Evolutionary conservation across 2,888 invertebrate genomes (phyloP).

Genomic region (Andrena haemorrhoa): DNA sequence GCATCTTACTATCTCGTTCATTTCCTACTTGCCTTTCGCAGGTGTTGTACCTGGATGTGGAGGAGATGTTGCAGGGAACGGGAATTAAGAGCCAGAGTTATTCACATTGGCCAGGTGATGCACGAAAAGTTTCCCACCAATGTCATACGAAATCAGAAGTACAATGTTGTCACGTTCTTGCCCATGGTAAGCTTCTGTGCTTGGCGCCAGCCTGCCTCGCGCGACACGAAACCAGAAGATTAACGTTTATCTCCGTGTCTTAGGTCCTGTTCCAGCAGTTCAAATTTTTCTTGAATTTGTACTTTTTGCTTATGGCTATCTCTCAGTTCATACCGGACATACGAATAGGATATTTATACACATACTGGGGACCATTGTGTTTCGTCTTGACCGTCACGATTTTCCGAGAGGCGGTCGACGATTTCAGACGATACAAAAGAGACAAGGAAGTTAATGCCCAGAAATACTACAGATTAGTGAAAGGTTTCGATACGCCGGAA

Average conservation of each 20-base stretch:
- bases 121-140: slow-evolving; percentile 96
- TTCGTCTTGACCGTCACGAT: slow-evolving; percentile 98
- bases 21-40: slow-evolving; percentile 83
- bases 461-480: slow-evolving; percentile 93
- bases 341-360: slow-evolving; percentile 98
- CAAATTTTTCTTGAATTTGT: slow-evolving; percentile 98
- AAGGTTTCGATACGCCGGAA: slow-evolving; percentile 88
- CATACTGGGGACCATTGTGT: slow-evolving; percentile 99
- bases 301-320: slow-evolving; percentile 98
- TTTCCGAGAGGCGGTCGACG: slow-evolving; percentile 98
- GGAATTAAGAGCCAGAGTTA: slow-evolving; percentile 91
- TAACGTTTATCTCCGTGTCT: slow-evolving; percentile 62
- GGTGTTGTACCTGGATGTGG: slow-evolving; percentile 92
- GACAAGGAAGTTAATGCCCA: slow-evolving; percentile 99
- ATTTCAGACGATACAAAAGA: slow-evolving; percentile 93
- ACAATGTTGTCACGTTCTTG: slow-evolving; percentile 95
- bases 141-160: slow-evolving; percentile 99
- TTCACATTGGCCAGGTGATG: slow-evolving; percentile 91
- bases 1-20: neutral
- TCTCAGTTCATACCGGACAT: slow-evolving; percentile 99
- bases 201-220: no score
- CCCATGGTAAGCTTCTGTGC: slow-evolving; percentile 86
- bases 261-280: slow-evolving; percentile 99
- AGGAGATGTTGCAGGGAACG: slow-evolving; percentile 90
- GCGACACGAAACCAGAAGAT: neutral